phyloP scores from a whole-genome alignment of 2,113 vertebrate genomes.

The pig (Sus scrofa) region DNA sequence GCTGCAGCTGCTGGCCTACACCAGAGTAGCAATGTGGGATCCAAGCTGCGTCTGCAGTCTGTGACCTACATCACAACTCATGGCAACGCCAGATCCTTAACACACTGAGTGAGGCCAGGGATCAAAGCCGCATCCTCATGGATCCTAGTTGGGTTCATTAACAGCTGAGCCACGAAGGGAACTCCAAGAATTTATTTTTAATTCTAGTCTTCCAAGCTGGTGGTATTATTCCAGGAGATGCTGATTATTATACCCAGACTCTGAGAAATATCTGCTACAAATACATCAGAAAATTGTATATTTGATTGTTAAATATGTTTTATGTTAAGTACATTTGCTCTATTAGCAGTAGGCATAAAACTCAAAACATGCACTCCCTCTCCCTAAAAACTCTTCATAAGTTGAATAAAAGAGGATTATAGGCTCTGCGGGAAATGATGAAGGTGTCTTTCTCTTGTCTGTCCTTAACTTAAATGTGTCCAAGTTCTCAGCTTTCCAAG shows the following conservation, averaged over 20 bases:
- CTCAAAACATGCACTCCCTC: not conserved
- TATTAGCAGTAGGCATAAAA: not conserved
- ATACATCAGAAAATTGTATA: not conserved
- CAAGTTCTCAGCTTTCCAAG: not conserved
- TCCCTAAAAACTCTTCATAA: not conserved
- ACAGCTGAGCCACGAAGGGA: too few species aligned
- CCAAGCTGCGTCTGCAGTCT: too few species aligned
- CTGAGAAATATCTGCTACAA: not conserved
- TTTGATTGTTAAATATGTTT: constrained; percentile 18
- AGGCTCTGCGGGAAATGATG: not conserved
- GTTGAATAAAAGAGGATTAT: not conserved
- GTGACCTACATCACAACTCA: too few species aligned
- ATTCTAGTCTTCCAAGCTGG: not conserved
- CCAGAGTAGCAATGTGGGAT: too few species aligned
- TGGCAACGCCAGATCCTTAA: too few species aligned
- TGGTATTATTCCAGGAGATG: not conserved
- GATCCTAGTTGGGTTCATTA: too few species aligned
- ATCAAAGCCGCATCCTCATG: too few species aligned
- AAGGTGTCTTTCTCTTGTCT: not conserved
- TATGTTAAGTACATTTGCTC: not conserved
- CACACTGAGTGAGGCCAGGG: too few species aligned
- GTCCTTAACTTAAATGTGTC: not conserved
- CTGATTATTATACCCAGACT: not conserved
- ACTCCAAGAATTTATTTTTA: not conserved
- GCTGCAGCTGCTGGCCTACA: too few species aligned